These are phyloP conservation scores for Ladona fulva DNA, from an alignment of 1,140 invertebrate species.

Conservation along the genomic window DNA sequence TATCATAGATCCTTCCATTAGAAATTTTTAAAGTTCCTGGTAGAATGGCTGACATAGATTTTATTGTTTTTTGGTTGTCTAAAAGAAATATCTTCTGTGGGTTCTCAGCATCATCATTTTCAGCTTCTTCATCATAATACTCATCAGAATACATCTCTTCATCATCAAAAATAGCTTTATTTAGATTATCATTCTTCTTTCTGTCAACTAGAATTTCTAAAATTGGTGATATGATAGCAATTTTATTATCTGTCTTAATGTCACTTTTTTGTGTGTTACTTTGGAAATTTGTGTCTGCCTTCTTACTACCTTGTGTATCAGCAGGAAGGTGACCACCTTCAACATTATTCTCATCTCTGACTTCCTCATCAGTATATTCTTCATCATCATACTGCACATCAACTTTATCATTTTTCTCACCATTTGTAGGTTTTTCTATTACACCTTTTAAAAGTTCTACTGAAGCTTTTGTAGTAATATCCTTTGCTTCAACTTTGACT, in stretches of 20 bases:
- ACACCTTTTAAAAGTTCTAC: background rate
- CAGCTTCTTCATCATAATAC: background rate
- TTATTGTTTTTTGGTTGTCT: too few relatives aligned
- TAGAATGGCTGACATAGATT: too few relatives aligned
- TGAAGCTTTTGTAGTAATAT: background rate
- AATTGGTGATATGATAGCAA: background rate
- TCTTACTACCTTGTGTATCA: background rate
- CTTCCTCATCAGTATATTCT: background rate
- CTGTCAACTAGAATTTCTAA: background rate
- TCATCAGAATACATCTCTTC: background rate
- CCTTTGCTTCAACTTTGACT: background rate
- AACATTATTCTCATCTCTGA: background rate
- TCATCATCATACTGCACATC: background rate
- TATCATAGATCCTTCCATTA: too few relatives aligned
- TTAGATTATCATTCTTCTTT: background rate
- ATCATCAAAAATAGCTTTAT: background rate
- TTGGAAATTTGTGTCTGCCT: background rate
- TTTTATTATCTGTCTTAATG: background rate
- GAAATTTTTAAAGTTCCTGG: too few relatives aligned
- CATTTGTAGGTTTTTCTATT: background rate
- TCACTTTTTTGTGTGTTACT: background rate
- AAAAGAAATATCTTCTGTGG: background rate
- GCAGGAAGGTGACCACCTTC: background rate
- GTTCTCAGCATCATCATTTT: background rate
- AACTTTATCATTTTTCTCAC: background rate